These are phyloP conservation scores for Lasioglossum zephyrum DNA, from an alignment of 2,888 invertebrate species.

Conservation along the genomic window DNA sequence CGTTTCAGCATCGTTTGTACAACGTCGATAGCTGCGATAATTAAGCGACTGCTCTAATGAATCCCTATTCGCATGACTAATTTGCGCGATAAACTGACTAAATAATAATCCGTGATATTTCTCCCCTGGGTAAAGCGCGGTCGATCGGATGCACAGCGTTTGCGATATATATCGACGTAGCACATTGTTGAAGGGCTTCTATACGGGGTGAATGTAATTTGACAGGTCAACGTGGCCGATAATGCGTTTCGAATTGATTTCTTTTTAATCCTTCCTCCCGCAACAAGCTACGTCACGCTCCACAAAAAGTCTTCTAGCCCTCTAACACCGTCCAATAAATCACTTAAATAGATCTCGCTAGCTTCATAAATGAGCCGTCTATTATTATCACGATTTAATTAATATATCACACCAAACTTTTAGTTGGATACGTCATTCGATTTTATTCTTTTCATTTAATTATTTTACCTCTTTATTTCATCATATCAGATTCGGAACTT, in stretches of 20 bases:
- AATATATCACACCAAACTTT: not conserved
- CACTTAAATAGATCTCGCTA: not conserved
- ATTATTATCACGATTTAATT: not conserved
- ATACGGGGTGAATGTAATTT: slow-evolving; percentile 57
- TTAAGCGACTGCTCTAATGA: slow-evolving; percentile 75
- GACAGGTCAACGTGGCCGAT: slow-evolving; percentile 60
- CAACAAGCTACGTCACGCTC: slow-evolving; percentile 24
- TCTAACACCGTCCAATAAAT: not conserved
- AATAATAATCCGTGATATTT: slow-evolving; percentile 76
- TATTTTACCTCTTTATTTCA: not conserved
- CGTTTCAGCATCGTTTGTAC: slow-evolving; percentile 60
- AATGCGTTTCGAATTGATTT: slow-evolving; percentile 59
- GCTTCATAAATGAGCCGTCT: not conserved
- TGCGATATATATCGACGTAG: slow-evolving; percentile 44
- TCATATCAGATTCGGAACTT: not conserved
- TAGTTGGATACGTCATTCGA: not conserved
- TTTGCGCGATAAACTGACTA: slow-evolving; percentile 75
- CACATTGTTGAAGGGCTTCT: slow-evolving; percentile 58
- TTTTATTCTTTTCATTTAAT: not conserved
- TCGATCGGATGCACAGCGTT: slow-evolving; percentile 61
- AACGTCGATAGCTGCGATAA: slow-evolving; percentile 69
- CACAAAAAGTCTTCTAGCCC: slow-evolving; percentile 4
- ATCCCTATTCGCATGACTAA: slow-evolving; percentile 76
- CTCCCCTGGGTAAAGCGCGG: slow-evolving; percentile 68
- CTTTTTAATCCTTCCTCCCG: slow-evolving; percentile 45